Conservation (phyloP, 2,113 vertebrate genomes). For the Toxotes jaculatrix region DNA sequence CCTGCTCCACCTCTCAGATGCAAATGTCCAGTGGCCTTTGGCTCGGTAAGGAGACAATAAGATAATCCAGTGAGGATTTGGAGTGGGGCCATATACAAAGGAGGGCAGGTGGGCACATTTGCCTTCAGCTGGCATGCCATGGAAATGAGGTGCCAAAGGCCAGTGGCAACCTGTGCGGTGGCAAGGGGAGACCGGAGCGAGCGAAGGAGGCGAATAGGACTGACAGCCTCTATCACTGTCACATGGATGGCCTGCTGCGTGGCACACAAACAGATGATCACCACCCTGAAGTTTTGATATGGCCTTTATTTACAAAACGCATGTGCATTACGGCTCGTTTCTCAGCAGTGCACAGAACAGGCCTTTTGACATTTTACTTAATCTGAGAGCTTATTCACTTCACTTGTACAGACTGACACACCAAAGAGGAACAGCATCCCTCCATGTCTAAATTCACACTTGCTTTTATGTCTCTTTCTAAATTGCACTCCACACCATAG, state of each 20-base stretch:
- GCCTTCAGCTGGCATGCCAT: slow-evolving; percentile 62
- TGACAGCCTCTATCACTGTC: slow-evolving; percentile 38
- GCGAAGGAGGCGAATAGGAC: neutral
- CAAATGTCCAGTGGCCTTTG: slow-evolving; percentile 63
- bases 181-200: neutral
- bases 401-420: neutral
- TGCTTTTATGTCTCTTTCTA: neutral
- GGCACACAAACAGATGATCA: slow-evolving; percentile 23
- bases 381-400: neutral
- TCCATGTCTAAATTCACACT: neutral
- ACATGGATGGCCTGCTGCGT: neutral
- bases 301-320: neutral
- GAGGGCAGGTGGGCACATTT: slow-evolving; percentile 66
- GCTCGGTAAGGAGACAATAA: slow-evolving; percentile 56
- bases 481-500: neutral
- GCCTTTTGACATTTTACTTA: slow-evolving; percentile 5
- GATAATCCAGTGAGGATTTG: slow-evolving; percentile 58
- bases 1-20: slow-evolving; percentile 54
- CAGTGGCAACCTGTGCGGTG: slow-evolving; percentile 24
- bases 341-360: neutral
- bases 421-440: no score
- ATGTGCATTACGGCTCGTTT: neutral
- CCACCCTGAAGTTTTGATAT: neutral
- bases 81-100: slow-evolving; percentile 55
- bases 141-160: slow-evolving; percentile 59